Evolutionary conservation across 2,113 vertebrate species (phyloP).

Genomic region (Apeltes quadracus): DNA sequence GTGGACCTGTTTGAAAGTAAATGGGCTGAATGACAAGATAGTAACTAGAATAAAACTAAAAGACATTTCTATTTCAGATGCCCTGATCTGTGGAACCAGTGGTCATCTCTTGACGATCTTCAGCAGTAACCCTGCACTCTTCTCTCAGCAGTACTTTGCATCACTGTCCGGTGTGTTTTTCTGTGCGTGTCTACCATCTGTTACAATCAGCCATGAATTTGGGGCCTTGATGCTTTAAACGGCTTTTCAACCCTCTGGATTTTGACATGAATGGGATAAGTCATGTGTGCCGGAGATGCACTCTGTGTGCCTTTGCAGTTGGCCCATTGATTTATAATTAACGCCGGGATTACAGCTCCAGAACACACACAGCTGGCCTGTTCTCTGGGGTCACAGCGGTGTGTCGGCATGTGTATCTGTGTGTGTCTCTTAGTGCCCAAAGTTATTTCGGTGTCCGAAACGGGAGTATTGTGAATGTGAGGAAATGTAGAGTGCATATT

Average conservation of each 20-base stretch:
- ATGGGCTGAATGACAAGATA: too few relatives aligned
- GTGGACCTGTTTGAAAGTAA: not conserved
- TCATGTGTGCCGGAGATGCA: constrained; percentile 68
- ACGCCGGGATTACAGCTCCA: constrained; percentile 68
- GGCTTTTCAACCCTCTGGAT: constrained; percentile 67
- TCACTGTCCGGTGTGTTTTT: constrained; percentile 59
- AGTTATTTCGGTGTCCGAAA: constrained; percentile 55
- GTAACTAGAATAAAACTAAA: too few relatives aligned
- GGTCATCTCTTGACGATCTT: constrained; percentile 25
- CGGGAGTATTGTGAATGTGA: constrained; percentile 5
- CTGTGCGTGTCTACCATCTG: constrained; percentile 68
- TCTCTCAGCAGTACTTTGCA: constrained; percentile 23
- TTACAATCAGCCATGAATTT: constrained; percentile 72
- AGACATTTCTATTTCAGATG: too few relatives aligned
- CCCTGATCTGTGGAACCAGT: not conserved
- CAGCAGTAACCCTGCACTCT: constrained; percentile 12
- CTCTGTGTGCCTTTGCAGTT: constrained; percentile 74
- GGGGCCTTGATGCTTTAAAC: constrained; percentile 63
- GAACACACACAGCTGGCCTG: constrained; percentile 74
- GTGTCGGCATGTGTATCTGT: constrained; percentile 18
- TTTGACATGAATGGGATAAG: constrained; percentile 71
- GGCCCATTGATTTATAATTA: constrained; percentile 80
- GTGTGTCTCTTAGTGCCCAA: constrained; percentile 32
- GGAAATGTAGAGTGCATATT: constrained; percentile 4
- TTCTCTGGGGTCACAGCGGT: constrained; percentile 67